These are phyloP conservation scores for Abrostola triplasia DNA, from an alignment of 2,888 invertebrate species.

Conservation along the genomic window DNA sequence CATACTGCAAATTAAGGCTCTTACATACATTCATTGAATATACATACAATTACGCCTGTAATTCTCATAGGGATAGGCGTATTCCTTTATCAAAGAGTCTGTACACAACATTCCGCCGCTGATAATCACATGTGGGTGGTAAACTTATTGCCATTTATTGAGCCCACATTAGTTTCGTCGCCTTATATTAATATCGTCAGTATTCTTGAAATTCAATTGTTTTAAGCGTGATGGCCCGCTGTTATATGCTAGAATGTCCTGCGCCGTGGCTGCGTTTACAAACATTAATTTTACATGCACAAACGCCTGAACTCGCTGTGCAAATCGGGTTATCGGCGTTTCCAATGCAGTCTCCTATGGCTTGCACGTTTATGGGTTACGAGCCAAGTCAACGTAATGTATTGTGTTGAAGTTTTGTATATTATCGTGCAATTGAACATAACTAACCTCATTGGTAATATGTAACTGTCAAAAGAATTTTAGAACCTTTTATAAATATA, in stretches of 20 bases:
- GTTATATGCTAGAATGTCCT: background rate
- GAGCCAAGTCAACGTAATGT: background rate
- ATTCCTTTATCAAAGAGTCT: too few species aligned
- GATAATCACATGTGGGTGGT: too few species aligned
- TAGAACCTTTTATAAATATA: too few species aligned
- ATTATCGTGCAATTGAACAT: background rate
- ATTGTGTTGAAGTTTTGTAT: background rate
- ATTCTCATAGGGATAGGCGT: too few species aligned
- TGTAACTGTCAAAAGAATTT: too few species aligned
- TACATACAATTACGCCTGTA: too few species aligned
- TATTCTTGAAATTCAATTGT: background rate
- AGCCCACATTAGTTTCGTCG: too few species aligned
- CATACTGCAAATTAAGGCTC: background rate
- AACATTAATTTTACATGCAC: slow-evolving; percentile 5
- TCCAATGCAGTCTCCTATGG: background rate
- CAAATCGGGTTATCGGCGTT: slow-evolving; percentile 4
- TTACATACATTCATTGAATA: background rate
- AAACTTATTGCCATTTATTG: too few species aligned
- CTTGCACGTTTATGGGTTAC: slow-evolving; percentile 1
- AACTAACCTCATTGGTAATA: too few species aligned
- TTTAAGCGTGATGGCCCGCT: background rate
- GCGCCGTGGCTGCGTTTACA: background rate
- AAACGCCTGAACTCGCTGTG: slow-evolving; percentile 4
- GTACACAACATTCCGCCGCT: too few species aligned
- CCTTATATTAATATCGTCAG: too few species aligned